phyloP scores from a whole-genome alignment of 2,113 vertebrate genomes.

The Hiodon alosoides region DNA sequence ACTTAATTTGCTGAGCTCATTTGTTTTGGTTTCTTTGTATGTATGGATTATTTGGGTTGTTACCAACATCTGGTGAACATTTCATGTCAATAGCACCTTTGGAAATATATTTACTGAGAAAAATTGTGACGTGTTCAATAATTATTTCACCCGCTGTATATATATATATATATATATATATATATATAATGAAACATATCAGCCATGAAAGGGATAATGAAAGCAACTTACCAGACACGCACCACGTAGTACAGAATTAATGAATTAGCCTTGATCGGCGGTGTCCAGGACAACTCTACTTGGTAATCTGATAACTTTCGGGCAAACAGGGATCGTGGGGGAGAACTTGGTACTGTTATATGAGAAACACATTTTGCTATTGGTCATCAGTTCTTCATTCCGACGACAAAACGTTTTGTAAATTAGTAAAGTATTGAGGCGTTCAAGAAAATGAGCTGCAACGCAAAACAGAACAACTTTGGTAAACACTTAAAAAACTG shows the following conservation, averaged over 20 bases:
- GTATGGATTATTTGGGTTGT: no score
- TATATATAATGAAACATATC: background rate
- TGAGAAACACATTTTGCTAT: constrained; percentile 48
- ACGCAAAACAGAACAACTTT: constrained; percentile 6
- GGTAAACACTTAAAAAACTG: background rate
- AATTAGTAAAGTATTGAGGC: background rate
- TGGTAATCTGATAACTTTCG: constrained; percentile 84
- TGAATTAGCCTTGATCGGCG: constrained; percentile 83
- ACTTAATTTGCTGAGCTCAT: no score
- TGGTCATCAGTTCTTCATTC: constrained; percentile 17
- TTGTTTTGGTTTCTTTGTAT: no score
- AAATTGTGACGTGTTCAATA: no score
- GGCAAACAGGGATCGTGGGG: constrained; percentile 74
- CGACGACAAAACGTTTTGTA: background rate
- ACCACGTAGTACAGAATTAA: constrained; percentile 88
- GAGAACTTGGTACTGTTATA: constrained; percentile 81
- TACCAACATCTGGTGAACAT: no score
- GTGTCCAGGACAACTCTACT: constrained; percentile 87
- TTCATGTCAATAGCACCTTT: no score
- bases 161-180: background rate
- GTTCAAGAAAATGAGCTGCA: background rate
- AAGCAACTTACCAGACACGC: constrained; percentile 82
- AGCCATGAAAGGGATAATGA: background rate
- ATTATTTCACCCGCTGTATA: no score
- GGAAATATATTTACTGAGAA: no score